phyloP scores from a whole-genome alignment of 2,888 invertebrate species.

The Leptopilina myrica region DNA sequence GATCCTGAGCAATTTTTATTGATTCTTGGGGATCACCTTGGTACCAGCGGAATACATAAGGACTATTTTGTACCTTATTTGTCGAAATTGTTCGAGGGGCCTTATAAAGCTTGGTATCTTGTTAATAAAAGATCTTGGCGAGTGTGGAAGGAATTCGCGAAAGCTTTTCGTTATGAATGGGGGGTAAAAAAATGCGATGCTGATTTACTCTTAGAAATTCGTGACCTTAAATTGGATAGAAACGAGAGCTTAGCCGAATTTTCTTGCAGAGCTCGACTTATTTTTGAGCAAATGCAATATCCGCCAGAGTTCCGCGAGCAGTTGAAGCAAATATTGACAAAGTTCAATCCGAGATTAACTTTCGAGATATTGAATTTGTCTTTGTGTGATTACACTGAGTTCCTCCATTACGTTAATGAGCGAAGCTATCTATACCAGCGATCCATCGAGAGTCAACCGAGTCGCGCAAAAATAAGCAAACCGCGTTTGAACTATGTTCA shows the following conservation, averaged over 20 bases:
- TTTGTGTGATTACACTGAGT: neutral
- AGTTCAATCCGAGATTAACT: too few relatives aligned
- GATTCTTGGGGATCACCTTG: too few relatives aligned
- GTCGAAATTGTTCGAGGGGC: neutral
- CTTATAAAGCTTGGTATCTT: neutral
- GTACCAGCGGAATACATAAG: neutral
- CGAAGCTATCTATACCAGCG: neutral
- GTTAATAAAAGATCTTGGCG: neutral
- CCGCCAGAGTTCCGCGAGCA: too few relatives aligned
- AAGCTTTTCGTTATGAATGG: too few relatives aligned
- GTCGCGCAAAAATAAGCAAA: too few relatives aligned
- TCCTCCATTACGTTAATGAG: neutral
- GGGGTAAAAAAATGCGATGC: too few relatives aligned
- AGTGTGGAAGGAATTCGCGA: too few relatives aligned
- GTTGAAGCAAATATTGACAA: too few relatives aligned
- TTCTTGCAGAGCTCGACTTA: constrained; percentile 38
- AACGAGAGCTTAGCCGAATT: constrained; percentile 35
- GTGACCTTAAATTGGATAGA: neutral
- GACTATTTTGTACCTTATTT: neutral
- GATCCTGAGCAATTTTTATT: too few relatives aligned
- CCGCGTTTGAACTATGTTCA: too few relatives aligned
- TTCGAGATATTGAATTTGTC: too few relatives aligned
- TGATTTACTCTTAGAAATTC: neutral
- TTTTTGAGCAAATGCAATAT: too few relatives aligned
- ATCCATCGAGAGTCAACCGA: neutral